Evolutionary conservation across 2,113 vertebrate species (phyloP), one percentile per base, ranked within the genome.

Genomic region (Cinclus mexicanus): DNA sequence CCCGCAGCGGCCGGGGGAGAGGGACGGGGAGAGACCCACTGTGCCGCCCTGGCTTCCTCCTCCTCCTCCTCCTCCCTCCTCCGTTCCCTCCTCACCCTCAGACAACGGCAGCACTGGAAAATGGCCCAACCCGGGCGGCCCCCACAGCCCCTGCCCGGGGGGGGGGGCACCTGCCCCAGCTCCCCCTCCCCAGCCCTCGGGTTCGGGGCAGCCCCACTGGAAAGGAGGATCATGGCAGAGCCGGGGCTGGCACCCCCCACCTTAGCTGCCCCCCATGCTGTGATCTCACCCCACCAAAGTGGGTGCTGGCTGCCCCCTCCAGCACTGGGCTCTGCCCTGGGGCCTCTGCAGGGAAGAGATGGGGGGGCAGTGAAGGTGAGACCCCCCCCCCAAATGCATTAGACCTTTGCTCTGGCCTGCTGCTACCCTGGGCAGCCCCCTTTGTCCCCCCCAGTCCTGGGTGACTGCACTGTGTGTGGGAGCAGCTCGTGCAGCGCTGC

Each of bases 1-100:
- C 97, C 98, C 97, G 96, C 97, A 90, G 98, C 95, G 96, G 97
- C 97, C 47, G 33, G 84, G 89, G 84, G 76, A 93, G 69, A 68
- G 91, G 93, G 89, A 79, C 4, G 65, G 83, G 89, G 83, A 93
- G 55, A 88, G 71, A 80, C 90, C 84, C 92, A 23, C 67, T 0
- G 53, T 46, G 17, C 67, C 53, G 7, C 85, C 84, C 78, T 64
- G 89, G 92, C 90, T 90, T 83, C 50, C 63, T 86, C 83, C 83
- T 68, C 50, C 63, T 86, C 83, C 83, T 68, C 94, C 53, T 78
- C 89, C 90, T 71, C 77, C 93, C 39, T 67, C 87, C 86, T 67
- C 80, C 7, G 7, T 71, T 92, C 94, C 88, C 86, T 93, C 89
- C 94, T 95, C 92, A 53, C 71, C 90, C 92, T 94, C 92, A 37